A percentile compares a stretch with the other conserved stretches of the same genome.
These are phyloP conservation scores for Clarias macrocephalus DNA, from an alignment of 2,113 vertebrate genomes.

Conservation along the genomic window DNA sequence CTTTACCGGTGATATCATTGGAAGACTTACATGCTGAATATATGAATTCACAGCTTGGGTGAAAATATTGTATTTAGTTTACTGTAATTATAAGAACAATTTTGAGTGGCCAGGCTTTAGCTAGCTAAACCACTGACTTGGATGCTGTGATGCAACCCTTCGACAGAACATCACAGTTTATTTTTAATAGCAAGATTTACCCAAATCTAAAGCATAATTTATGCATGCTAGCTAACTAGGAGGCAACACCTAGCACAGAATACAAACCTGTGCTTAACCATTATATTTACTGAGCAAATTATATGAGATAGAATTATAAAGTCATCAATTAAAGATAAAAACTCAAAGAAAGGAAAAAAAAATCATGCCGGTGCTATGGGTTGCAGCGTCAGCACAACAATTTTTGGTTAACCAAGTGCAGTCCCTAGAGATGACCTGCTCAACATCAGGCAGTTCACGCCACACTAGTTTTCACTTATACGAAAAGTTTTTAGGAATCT, in stretches of 20 bases:
- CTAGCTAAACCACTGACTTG: neutral
- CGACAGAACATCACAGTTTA: neutral
- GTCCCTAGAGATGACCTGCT: too few species aligned
- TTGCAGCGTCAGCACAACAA: too few species aligned
- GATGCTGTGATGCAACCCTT: neutral
- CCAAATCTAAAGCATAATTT: neutral
- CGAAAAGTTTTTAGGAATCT: too few species aligned
- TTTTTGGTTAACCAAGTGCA: too few species aligned
- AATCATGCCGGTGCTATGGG: too few species aligned
- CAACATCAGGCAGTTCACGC: too few species aligned
- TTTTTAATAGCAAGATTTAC: neutral
- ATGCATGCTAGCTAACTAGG: neutral
- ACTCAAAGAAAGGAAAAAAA: too few species aligned
- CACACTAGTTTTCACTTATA: too few species aligned
- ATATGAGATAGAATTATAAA: neutral
- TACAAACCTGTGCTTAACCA: neutral
- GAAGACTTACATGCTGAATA: too few species aligned
- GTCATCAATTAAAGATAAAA: neutral
- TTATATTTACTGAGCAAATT: neutral
- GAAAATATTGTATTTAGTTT: neutral
- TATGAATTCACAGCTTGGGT: neutral
- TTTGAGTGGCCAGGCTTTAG: neutral
- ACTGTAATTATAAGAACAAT: neutral
- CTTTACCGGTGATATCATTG: too few species aligned
- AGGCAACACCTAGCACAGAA: neutral